phyloP scores from a whole-genome alignment of 2,113 vertebrate genomes.

The Rallus limicola region DNA sequence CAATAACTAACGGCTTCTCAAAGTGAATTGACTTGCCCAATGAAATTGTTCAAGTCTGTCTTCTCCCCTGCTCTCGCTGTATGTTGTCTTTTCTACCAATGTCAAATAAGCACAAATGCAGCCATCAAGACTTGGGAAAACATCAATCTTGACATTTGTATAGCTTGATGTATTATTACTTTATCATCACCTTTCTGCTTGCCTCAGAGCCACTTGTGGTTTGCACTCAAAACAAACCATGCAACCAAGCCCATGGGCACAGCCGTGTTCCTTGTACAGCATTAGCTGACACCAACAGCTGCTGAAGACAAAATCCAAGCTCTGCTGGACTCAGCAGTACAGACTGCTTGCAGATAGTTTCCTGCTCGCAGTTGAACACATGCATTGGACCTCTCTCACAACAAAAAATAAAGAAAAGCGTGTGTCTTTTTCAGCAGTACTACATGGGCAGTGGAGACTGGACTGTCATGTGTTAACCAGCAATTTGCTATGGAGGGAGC shows the following conservation, averaged over 20 bases:
- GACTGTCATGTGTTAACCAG: not conserved
- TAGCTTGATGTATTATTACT: not conserved
- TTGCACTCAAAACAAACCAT: not conserved
- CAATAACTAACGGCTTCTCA: not conserved
- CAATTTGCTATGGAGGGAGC: not conserved
- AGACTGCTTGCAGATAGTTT: not conserved
- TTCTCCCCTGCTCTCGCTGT: not conserved
- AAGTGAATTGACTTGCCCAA: not conserved
- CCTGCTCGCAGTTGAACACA: not conserved
- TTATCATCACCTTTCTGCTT: not conserved
- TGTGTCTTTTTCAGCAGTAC: not conserved
- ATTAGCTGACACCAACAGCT: not conserved
- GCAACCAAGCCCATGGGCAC: not conserved
- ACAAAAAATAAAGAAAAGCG: not conserved
- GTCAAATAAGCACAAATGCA: not conserved
- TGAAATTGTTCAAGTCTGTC: not conserved
- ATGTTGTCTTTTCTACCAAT: not conserved
- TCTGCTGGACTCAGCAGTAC: not conserved
- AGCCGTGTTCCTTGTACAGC: not conserved
- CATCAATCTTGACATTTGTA: not conserved
- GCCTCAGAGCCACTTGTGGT: not conserved
- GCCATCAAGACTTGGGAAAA: rapidly evolving
- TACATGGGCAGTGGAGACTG: not conserved
- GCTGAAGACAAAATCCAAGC: not conserved
- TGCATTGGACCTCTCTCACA: not conserved